Percentiles rank a stretch among this genome's conserved stretches.
phyloP scores from a whole-genome alignment of 2,113 vertebrate genomes.

The Pantherophis guttatus region DNA sequence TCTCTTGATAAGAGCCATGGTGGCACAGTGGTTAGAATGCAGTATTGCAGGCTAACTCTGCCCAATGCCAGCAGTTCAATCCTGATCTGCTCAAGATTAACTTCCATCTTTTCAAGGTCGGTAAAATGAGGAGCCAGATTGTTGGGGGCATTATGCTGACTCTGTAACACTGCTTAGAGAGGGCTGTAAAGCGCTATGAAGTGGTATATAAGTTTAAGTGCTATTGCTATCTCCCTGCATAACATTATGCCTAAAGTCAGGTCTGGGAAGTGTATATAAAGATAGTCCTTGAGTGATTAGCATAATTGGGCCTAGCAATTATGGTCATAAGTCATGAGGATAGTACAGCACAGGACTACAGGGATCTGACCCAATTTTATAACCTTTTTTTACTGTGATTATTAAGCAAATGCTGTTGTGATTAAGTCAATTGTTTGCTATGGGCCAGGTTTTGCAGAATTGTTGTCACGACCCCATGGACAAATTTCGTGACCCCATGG shows the following conservation, averaged over 20 bases:
- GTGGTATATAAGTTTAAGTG: background rate
- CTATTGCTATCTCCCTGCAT: background rate
- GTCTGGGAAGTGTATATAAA: background rate
- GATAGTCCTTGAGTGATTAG: background rate
- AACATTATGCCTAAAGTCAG: background rate
- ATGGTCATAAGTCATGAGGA: background rate
- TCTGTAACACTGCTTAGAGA: background rate
- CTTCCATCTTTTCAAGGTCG: background rate
- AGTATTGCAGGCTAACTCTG: background rate
- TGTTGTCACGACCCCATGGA: too few species aligned
- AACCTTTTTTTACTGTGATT: background rate
- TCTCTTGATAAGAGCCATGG: background rate
- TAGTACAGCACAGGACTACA: background rate
- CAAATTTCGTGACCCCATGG: too few species aligned
- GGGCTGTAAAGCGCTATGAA: background rate
- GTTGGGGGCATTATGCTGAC: background rate
- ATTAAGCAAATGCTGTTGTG: background rate
- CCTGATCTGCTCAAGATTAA: background rate
- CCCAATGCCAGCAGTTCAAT: background rate
- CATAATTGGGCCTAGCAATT: background rate
- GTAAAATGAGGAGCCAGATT: background rate
- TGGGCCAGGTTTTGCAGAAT: background rate
- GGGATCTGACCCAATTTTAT: background rate
- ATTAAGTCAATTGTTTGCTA: background rate
- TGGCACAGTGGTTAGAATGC: background rate